Base-by-base conservation (phyloP, 2,113 vertebrate genomes). In the Vidua chalybeata region DNA sequence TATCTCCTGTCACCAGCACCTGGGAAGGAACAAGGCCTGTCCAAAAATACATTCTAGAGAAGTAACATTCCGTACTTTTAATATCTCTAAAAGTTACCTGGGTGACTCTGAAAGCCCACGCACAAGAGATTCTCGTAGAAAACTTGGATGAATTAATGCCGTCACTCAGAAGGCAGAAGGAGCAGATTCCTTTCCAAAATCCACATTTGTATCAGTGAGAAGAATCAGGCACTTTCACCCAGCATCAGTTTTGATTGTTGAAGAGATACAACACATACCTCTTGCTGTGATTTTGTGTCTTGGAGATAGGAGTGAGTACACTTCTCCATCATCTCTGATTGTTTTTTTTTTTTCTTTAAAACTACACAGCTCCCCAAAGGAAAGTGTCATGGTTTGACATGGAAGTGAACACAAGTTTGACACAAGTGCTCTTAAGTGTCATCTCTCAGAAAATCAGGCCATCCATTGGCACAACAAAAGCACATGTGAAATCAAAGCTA, bases 281-380 rank as follows among this genome's bases (percentile, higher is more conserved):
- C 7, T 6, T 63, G 24, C 19, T 75, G 27, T 31, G 52, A 16
- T 85, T 90, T 68, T 68, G 62, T 15, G 51, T 63, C 13, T 31
- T 46, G 37, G 58, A 88, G 28, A 49, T 11, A 19, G 48, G 45
- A 94, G 5, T 1, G 8, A 79, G 18, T 28, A 8, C 26, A 6
- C 37, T 86, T 62, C 72, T 59, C 41, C 45, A 58, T 28, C 75
- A 59, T 15, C 31, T n/a, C 71, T 71, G 72, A 90, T 58, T 56
- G 46, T 15, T 12, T 56, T 15, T 12, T 43, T 75, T 97, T 91
- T 94, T 81, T 59, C 37, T 68, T 91, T 54, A 27, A 94, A 96
- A 92, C 35, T 35, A 78, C 43, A 23, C 20, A 87, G n/a, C 45
- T 95, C 80, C 74, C 92, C 94, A 96, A 92, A 91, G 85, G 90